phyloP scores from a whole-genome alignment of 2,888 invertebrate genomes.

The Napeogenes sylphis region DNA sequence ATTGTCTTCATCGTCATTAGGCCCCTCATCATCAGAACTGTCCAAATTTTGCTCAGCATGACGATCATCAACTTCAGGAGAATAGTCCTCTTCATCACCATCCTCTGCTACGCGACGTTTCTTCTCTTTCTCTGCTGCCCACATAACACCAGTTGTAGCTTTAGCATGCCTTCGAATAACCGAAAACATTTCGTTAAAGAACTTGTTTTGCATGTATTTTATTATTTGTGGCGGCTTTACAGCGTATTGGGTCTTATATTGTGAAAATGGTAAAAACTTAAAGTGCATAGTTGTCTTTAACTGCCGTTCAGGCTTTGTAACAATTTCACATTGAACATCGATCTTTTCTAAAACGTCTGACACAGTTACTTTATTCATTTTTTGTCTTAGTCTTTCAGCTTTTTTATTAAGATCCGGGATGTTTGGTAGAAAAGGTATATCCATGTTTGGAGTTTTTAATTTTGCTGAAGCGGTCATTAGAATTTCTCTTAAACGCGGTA shows the following conservation, averaged over 20 bases:
- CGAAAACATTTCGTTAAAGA: conserved; percentile 82
- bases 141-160: conserved; percentile 68
- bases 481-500: conserved; percentile 97
- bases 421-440: conserved; percentile 86
- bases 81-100: conserved; percentile 51
- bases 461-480: conserved; percentile 96
- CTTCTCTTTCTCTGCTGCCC: conserved; percentile 70
- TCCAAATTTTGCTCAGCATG: conserved; percentile 79
- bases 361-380: conserved; percentile 87
- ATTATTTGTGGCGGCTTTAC: conserved; percentile 84
- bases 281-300: conserved; percentile 84
- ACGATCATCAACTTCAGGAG: conserved; percentile 39
- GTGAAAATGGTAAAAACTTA: conserved; percentile 83
- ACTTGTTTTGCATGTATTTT: conserved; percentile 84
- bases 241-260: conserved; percentile 84
- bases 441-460: conserved; percentile 97
- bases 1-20: conserved; percentile 57
- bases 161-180: conserved; percentile 79
- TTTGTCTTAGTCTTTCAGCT: conserved; percentile 83
- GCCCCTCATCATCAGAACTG: conserved; percentile 76
- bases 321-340: conserved; percentile 78
- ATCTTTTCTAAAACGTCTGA: conserved; percentile 87
- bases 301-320: conserved; percentile 72
- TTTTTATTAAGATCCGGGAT: conserved; percentile 67
- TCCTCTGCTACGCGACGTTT: conserved; percentile 50